Evolutionary conservation across 2,113 vertebrate species (phyloP).

Genomic region (Callopanchax toddi): DNA sequence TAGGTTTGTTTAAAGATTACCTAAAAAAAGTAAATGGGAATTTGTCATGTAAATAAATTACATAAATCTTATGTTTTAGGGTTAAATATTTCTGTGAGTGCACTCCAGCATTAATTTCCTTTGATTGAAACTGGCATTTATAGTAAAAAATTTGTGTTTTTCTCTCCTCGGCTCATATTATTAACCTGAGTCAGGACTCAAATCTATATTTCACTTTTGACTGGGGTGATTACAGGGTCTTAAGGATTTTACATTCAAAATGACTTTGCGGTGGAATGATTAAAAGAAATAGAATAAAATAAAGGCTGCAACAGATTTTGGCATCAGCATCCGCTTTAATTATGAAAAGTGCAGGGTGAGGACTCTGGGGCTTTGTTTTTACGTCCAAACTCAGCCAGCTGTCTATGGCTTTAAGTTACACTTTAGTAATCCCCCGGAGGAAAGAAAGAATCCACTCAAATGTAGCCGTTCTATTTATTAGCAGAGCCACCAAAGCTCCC

Average conservation of each 20-base stretch:
- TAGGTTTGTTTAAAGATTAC: no score
- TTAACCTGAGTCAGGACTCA: constrained; percentile 11
- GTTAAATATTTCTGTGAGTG: no score
- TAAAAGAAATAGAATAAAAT: constrained; percentile 1
- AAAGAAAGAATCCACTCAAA: constrained; percentile 8
- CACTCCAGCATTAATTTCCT: constrained; percentile 18
- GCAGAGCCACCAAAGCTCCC: background rate
- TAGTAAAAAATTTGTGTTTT: constrained; percentile 1
- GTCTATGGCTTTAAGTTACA: constrained; percentile 35
- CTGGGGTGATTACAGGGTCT: constrained; percentile 48
- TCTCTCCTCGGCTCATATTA: background rate
- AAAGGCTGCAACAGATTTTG: constrained; percentile 23
- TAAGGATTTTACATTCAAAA: constrained; percentile 23
- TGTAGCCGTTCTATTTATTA: constrained; percentile 14
- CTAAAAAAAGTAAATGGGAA: no score
- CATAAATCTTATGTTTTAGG: no score
- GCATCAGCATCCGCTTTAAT: constrained; percentile 37
- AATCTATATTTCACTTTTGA: constrained; percentile 42
- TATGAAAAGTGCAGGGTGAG: constrained; percentile 41
- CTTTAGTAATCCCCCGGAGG: constrained; percentile 34
- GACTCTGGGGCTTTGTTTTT: constrained; percentile 31
- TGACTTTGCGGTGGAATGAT: constrained; percentile 29
- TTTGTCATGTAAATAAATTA: no score
- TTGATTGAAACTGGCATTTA: constrained; percentile 18
- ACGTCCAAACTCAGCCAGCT: constrained; percentile 36